phyloP scores from a whole-genome alignment of 2,888 invertebrate genomes.

The Andrena hattorfiana region DNA sequence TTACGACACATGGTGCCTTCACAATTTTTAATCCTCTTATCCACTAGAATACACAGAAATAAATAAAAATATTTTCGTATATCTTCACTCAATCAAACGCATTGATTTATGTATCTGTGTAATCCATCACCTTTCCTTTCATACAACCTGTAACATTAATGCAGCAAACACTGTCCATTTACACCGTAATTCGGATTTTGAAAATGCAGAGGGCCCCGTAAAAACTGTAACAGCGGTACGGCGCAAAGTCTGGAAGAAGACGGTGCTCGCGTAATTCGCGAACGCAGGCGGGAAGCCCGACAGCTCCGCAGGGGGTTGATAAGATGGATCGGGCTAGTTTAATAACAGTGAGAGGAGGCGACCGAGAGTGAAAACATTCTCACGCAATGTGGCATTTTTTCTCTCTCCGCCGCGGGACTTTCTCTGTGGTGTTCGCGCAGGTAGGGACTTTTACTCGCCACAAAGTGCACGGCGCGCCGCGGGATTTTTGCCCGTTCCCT shows the following conservation, averaged over 20 bases:
- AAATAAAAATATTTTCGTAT: too few species aligned
- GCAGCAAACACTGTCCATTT: neutral
- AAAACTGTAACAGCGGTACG: neutral
- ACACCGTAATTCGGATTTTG: neutral
- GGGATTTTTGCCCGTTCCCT: constrained; percentile 7
- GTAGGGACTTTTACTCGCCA: constrained; percentile 32
- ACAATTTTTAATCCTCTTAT: too few species aligned
- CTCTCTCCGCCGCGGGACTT: constrained; percentile 28
- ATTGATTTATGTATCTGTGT: too few species aligned
- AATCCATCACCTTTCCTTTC: too few species aligned
- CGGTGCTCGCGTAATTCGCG: neutral
- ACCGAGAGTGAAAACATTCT: constrained; percentile 52
- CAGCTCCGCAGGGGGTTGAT: constrained; percentile 23
- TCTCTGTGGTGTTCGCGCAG: constrained; percentile 29
- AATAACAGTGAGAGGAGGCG: constrained; percentile 30
- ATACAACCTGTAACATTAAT: neutral
- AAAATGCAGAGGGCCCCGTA: neutral
- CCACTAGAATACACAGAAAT: too few species aligned
- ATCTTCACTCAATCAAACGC: too few species aligned
- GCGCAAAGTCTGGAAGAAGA: neutral
- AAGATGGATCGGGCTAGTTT: constrained; percentile 37
- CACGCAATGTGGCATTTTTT: constrained; percentile 42
- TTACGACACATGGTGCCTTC: too few species aligned
- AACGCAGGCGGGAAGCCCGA: constrained; percentile 1
- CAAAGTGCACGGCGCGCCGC: neutral